Conservation (phyloP, 2,888 invertebrate species). For the Dione vanillae region DNA sequence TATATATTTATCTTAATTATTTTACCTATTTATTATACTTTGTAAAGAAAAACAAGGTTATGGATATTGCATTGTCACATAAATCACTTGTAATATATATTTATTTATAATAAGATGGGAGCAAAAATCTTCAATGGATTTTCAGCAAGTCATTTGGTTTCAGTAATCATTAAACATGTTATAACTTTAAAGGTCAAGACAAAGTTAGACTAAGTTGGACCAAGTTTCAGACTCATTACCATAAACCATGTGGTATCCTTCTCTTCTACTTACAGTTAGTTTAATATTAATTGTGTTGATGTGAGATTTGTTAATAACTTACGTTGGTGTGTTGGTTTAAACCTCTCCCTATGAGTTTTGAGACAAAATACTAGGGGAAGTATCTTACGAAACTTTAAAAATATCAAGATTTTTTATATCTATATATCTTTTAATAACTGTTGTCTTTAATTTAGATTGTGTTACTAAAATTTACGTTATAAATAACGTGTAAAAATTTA, state of each 20-base stretch:
- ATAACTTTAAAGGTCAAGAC: not conserved
- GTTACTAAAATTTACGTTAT: too few relatives aligned
- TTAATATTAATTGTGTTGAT: not conserved
- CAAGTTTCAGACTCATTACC: not conserved
- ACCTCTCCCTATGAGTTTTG: not conserved
- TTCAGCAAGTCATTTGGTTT: not conserved
- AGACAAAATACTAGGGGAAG: not conserved
- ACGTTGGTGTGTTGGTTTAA: not conserved
- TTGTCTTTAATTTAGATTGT: too few relatives aligned
- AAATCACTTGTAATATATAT: not conserved
- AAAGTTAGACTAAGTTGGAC: slow-evolving; percentile 1
- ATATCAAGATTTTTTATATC: not conserved
- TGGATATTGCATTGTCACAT: not conserved
- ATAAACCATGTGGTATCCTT: not conserved
- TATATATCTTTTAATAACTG: not conserved
- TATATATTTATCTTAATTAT: not conserved
- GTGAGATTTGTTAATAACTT: slow-evolving; percentile 21
- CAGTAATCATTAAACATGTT: not conserved
- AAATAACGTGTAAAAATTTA: too few relatives aligned
- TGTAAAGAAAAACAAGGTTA: not conserved
- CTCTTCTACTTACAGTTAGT: not conserved
- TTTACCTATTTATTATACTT: not conserved
- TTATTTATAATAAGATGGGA: not conserved
- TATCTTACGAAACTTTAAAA: not conserved
- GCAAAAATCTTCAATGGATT: not conserved